Conservation (phyloP, 2,888 invertebrate genomes). For the Gymnosoma rotundatum region DNA sequence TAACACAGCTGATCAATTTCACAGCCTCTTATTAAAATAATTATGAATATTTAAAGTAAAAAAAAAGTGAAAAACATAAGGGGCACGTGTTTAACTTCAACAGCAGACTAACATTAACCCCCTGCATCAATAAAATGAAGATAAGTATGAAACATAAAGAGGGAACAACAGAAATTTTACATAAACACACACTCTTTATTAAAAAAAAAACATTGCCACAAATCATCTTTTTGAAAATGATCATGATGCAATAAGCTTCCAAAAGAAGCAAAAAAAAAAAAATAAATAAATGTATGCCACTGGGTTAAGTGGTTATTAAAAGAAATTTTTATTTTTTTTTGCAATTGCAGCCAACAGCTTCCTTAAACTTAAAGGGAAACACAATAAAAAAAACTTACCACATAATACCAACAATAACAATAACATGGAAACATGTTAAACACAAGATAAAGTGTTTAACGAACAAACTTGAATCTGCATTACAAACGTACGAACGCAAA, state of each 20-base stretch:
- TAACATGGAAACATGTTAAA: slow-evolving; percentile 52
- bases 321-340: slow-evolving; percentile 44
- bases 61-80: neutral
- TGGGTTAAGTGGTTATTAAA: slow-evolving; percentile 70
- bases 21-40: slow-evolving; percentile 43
- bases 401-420: slow-evolving; percentile 10
- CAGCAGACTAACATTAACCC: slow-evolving; percentile 24
- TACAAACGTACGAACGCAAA: neutral
- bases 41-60: slow-evolving; percentile 13
- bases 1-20: slow-evolving; percentile 29
- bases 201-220: slow-evolving; percentile 48
- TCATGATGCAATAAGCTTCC: slow-evolving; percentile 67
- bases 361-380: slow-evolving; percentile 53
- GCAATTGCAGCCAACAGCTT: slow-evolving; percentile 50
- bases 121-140: slow-evolving; percentile 50
- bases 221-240: slow-evolving; percentile 63
- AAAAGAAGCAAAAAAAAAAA: slow-evolving; percentile 40
- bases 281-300: slow-evolving; percentile 67
- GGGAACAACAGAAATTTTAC: neutral
- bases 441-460: slow-evolving; percentile 55
- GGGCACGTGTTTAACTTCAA: slow-evolving; percentile 44
- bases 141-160: neutral
- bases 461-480: slow-evolving; percentile 21
- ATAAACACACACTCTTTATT: neutral
- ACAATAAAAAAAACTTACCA: neutral